Evolutionary conservation across 1,140 invertebrate genomes (phyloP), one percentile per base, ranked within the genome.

Genomic region (Apis florea): DNA sequence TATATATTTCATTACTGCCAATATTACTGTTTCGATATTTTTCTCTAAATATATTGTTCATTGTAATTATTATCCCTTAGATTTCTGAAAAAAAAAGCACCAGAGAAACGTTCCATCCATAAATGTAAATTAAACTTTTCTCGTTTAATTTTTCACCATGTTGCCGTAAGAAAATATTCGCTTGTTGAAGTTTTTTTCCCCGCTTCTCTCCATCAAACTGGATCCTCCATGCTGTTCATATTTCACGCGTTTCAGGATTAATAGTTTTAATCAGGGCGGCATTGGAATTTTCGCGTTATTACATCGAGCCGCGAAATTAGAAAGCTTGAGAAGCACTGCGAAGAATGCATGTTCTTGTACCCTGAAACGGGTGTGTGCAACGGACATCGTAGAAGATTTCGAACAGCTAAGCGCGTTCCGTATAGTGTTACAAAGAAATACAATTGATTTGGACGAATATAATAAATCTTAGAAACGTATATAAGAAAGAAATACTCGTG

Each of bases 271-370:
- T 61, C 47, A 61, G 24, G 13, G 24, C 51, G 24, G 21, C 1
- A 54, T 0, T 3, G 67, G 56, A 79, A 79, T 61, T 79, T 31
- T 31, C 54, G 19, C 24, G 66, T 56, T 26, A n/a, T 71, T 40
- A 61, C n/a, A 17, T 19, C 26, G 4, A 15, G 24, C 19, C 24
- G 54, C 19, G 76, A 76, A 76, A 67, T 71, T 71, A 61, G 24
- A 61, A 61, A 31, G 68, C 56, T 79, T 79, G 77, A 79, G 69
- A 79, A 72, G 58, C 68, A 72, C 68, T 79, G 77, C 58, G 58
- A 63, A 79, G 68, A 79, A 79, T 79, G 77, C 49, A 68, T 31
- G 68, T 72, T 63, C 77, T 79, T 63, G 47, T 61, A 51, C 76
- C 53, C 11, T 21, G 47, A n/a, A n/a, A n/a, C n/a, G n/a, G n/a